Conservation (phyloP, 2,797 vertebrate species). For the Orestias chungarensis region DNA sequence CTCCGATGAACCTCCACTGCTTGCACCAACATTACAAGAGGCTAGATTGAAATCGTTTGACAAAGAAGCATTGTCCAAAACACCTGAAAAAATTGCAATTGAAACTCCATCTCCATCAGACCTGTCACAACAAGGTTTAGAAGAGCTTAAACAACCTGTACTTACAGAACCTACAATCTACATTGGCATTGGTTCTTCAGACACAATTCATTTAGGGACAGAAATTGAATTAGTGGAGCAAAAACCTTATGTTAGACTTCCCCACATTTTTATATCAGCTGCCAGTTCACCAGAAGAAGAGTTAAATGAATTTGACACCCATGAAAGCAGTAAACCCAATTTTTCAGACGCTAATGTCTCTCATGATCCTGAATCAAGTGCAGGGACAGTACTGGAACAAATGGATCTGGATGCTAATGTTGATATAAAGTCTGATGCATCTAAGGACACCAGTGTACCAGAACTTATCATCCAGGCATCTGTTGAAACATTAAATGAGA, state of each 20-base stretch:
- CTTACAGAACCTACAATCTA: conserved; percentile 50
- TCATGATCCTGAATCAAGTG: conserved; percentile 18
- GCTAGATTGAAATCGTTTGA: conserved; percentile 9
- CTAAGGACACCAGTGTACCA: conserved; percentile 24
- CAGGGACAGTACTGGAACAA: conserved; percentile 8
- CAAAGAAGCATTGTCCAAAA: conserved; percentile 10
- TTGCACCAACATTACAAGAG: conserved; percentile 23
- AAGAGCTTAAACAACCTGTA: conserved; percentile 29
- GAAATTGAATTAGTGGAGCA: conserved; percentile 34
- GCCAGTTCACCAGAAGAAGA: conserved; percentile 79
- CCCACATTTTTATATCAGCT: conserved; percentile 79
- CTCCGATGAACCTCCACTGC: conserved; percentile 60
- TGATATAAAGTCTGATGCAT: conserved; percentile 16
- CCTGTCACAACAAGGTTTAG: conserved; percentile 25
- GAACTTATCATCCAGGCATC: conserved; percentile 9
- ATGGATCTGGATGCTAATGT: conserved; percentile 26
- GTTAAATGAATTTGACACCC: conserved; percentile 32
- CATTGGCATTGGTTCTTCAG: conserved; percentile 63
- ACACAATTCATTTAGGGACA: conserved; percentile 21
- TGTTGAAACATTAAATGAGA: conserved; percentile 13
- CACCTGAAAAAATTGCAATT: conserved; percentile 7
- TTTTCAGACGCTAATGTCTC: conserved; percentile 13
- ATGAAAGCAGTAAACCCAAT: conserved; percentile 30
- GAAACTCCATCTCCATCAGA: conserved; percentile 23
- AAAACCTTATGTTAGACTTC: conserved; percentile 68